Base-by-base conservation (phyloP, 2,113 vertebrate genomes). In the Petroica traversi region DNA sequence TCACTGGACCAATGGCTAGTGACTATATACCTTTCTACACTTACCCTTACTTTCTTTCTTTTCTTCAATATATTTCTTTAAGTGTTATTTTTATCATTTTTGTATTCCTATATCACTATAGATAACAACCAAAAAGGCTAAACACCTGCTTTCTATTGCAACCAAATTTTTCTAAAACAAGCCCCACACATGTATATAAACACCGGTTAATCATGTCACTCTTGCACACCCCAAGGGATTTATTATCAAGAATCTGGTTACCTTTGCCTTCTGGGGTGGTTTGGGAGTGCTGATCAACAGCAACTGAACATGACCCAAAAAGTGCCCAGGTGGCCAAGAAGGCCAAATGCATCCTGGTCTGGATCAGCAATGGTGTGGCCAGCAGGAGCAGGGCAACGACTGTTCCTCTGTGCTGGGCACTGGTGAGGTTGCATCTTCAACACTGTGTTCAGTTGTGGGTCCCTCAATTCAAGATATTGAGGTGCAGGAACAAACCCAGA, bases 341-440 rank as follows among this genome's bases (percentile, higher is more conserved):
- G 26, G 19, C 23, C 19, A 86, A 3, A 0, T 8, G 31, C 20
- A 66, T 48, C 29, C 58, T 74, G 66, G 17, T 7, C 2, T 48
- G n/a, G 4, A 25, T 57, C 29, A 92, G 22, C 10, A 61, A 11
- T 4, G 1, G 14, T 15, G 25, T 26, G 41, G 7, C 5, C 41
- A 89, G 57, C 11, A 55, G 57, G 14, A 16, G 1, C 1, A 36
- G 8, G 23, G 26, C 13, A 43, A 20, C 5, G 38, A 34, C 23
- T 2, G 0, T 75, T 0, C 19, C 4, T 12, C n/a, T 55, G 6
- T 26, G 2, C 7, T 57, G 0, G 0, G 19, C 38, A 25, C 15
- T 45, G 6, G 4, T 45, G 6, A 49, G 8, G 10, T 8, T 4
- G 1, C 5, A 23, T 5, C 36, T 85, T 2, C 1, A 66, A 9